Evolutionary conservation across 64 coral and sea anemone genomes (phyloP).

Genomic region (Hydrozoanthus tunicans): DNA sequence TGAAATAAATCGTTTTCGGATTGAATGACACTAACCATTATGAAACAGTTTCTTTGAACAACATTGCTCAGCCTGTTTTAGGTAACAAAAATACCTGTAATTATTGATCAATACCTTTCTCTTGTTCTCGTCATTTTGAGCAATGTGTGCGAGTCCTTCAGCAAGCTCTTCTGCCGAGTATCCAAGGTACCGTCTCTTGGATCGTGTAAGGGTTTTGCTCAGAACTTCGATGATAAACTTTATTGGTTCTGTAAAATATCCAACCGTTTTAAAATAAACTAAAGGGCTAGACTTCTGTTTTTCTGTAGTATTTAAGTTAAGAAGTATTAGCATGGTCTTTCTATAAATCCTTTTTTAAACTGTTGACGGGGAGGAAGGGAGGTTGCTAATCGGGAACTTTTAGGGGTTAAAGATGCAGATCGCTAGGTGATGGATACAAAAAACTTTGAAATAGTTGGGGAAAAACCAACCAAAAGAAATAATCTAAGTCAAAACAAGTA

Average conservation of each 20-base stretch:
- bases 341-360: too few relatives aligned
- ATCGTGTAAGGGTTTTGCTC: background rate
- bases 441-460: background rate
- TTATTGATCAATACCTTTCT: conserved; percentile 2
- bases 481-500: background rate
- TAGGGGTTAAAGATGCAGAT: background rate
- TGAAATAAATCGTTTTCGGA: too few relatives aligned
- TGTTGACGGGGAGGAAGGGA: too few relatives aligned
- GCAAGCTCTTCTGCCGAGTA: conserved; percentile 59
- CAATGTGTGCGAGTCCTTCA: conserved; percentile 61
- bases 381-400: background rate
- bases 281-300: background rate
- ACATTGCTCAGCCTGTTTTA: too few relatives aligned
- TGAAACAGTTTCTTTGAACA: too few relatives aligned
- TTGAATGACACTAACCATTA: too few relatives aligned
- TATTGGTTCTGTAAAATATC: background rate
- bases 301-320: too few relatives aligned
- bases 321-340: too few relatives aligned
- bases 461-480: too few relatives aligned
- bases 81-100: too few relatives aligned
- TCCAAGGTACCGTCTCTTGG: background rate
- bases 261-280: background rate
- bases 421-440: background rate
- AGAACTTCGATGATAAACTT: conserved; percentile 13
- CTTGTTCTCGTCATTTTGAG: conserved; percentile 70